Evolutionary conservation across 2,888 invertebrate genomes (phyloP).

Genomic region (Acanthoscelides obtectus): DNA sequence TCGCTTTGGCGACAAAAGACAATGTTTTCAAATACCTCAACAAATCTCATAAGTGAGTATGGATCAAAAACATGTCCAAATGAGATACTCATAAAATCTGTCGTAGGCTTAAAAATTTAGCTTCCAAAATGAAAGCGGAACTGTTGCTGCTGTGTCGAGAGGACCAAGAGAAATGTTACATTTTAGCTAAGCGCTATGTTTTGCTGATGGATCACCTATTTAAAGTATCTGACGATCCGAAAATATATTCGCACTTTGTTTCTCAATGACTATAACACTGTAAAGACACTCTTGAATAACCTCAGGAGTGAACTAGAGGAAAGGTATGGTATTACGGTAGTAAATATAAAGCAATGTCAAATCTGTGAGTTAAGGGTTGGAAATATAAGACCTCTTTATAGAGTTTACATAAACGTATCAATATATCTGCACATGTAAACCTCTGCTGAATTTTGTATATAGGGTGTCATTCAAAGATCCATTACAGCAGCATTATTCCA

Average conservation of each 20-base stretch:
- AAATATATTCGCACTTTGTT: conserved; percentile 54
- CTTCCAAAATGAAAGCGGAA: conserved; percentile 49
- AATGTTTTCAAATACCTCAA: conserved; percentile 17
- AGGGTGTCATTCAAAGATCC: too few species aligned
- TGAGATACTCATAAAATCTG: not conserved
- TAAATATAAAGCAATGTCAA: too few species aligned
- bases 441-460: too few species aligned
- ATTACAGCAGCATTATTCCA: too few species aligned
- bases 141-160: conserved; percentile 38
- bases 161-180: conserved; percentile 66
- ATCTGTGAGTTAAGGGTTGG: too few species aligned
- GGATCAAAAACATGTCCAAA: conserved; percentile 2
- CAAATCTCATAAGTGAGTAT: conserved; percentile 19
- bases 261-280: conserved; percentile 54
- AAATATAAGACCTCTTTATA: too few species aligned
- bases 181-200: conserved; percentile 65
- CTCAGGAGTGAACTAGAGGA: conserved; percentile 9
- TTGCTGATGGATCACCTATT: conserved; percentile 56
- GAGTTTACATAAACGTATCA: too few species aligned
- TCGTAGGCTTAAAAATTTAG: conserved; percentile 47
- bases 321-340: conserved; percentile 9
- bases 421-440: too few species aligned
- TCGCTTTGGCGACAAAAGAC: conserved; percentile 24
- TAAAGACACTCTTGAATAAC: conserved; percentile 58
- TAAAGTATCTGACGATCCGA: conserved; percentile 55